Percentiles rank a stretch among this genome's conserved stretches.
Evolutionary conservation across 37 sponge, comb jelly and placozoan genomes (phyloP).

Genomic region (Ianthella basta): DNA sequence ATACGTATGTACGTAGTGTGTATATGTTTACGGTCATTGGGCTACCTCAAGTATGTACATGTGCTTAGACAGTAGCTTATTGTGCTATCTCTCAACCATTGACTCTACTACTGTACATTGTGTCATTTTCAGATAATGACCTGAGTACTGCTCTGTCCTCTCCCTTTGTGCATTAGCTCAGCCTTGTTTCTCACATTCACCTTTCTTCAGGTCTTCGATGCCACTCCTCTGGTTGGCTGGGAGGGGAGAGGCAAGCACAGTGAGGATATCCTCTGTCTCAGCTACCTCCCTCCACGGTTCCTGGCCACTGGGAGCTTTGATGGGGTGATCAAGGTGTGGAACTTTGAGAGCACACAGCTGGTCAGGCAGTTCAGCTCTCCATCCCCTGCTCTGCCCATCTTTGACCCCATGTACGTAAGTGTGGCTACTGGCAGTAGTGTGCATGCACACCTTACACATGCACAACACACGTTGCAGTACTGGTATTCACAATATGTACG

Average conservation of each 20-base stretch:
- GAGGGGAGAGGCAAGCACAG: slow-evolving; percentile 34
- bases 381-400: neutral
- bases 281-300: slow-evolving; percentile 80
- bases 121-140: too few species aligned
- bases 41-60: neutral
- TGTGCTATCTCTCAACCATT: too few species aligned
- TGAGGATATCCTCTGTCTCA: slow-evolving; percentile 90
- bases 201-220: slow-evolving; percentile 54
- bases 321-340: slow-evolving; percentile 92
- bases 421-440: neutral
- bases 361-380: slow-evolving; percentile 55
- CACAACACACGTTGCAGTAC: too few species aligned
- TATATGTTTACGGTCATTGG: neutral
- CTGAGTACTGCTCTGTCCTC: too few species aligned
- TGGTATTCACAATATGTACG: too few species aligned
- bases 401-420: slow-evolving; percentile 48
- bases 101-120: too few species aligned
- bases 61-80: too few species aligned
- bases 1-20: neutral
- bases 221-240: slow-evolving; percentile 54
- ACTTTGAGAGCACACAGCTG: slow-evolving; percentile 81
- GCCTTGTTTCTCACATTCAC: neutral
- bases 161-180: too few species aligned
- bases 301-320: slow-evolving; percentile 98
- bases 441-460: too few species aligned